These are phyloP conservation scores for Toxonevra muliebris DNA, from an alignment of 2,888 invertebrate species.

Conservation along the genomic window DNA sequence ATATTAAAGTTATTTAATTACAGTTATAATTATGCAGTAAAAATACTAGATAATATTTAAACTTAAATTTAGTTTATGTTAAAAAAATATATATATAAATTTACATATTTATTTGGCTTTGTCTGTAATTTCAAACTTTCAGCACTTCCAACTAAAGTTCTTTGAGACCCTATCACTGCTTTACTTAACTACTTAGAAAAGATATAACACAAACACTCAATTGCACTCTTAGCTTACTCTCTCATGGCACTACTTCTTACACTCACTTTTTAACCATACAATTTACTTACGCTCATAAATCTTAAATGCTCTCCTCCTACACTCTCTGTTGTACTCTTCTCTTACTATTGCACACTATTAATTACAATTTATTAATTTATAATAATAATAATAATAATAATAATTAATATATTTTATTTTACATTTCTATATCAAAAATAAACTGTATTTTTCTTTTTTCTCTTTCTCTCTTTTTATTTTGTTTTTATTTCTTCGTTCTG, in stretches of 20 bases:
- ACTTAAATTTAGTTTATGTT: not conserved
- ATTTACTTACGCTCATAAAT: not conserved
- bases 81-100: not conserved
- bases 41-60: not conserved
- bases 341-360: not conserved
- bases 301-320: not conserved
- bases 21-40: too few species aligned
- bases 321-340: not conserved
- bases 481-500: not conserved
- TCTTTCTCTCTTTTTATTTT: constrained; percentile 1
- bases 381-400: too few species aligned
- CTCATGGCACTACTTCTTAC: not conserved
- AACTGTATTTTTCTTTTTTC: constrained; percentile 5
- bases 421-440: not conserved
- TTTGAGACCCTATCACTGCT: not conserved
- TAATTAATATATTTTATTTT: too few species aligned
- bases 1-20: too few species aligned
- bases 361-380: too few species aligned
- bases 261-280: not conserved
- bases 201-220: not conserved
- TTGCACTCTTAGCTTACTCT: not conserved
- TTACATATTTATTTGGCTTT: not conserved
- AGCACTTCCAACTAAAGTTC: not conserved
- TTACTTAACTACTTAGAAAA: not conserved
- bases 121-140: not conserved